Conservation (phyloP, 2,797 vertebrate genomes). For the Gymnothorax javanicus region DNA sequence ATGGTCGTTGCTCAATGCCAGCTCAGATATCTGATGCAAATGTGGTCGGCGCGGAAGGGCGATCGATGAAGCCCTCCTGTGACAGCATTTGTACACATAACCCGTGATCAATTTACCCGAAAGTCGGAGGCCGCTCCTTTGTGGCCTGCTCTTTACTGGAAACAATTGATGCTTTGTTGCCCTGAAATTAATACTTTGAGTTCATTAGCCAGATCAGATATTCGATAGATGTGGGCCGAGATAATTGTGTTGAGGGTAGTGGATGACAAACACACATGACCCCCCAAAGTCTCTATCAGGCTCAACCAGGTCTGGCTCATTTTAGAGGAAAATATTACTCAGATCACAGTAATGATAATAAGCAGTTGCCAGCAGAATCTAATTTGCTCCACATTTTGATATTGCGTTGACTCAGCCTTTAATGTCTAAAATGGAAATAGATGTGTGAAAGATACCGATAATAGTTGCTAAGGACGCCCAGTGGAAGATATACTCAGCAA, state of each 20-base stretch:
- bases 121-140: constrained; percentile 64
- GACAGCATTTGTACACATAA: constrained; percentile 77
- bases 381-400: constrained; percentile 55
- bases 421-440: constrained; percentile 42
- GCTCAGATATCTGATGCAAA: constrained; percentile 85
- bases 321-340: constrained; percentile 54
- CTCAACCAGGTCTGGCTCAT: constrained; percentile 38
- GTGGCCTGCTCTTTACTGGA: constrained; percentile 78
- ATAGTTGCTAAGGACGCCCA: constrained; percentile 7
- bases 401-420: constrained; percentile 42
- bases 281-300: constrained; percentile 43
- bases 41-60: constrained; percentile 74
- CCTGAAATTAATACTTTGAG: constrained; percentile 88
- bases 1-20: constrained; percentile 70
- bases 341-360: constrained; percentile 55
- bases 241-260: constrained; percentile 65
- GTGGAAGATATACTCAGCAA: neutral
- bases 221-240: constrained; percentile 75
- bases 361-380: constrained; percentile 50
- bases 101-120: constrained; percentile 87
- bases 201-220: constrained; percentile 89
- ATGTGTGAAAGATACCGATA: constrained; percentile 46
- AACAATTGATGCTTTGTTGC: constrained; percentile 86
- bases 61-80: constrained; percentile 84
- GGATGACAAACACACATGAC: constrained; percentile 66